Evolutionary conservation across 2,113 vertebrate species (phyloP).

Genomic region (Blennius ocellaris): DNA sequence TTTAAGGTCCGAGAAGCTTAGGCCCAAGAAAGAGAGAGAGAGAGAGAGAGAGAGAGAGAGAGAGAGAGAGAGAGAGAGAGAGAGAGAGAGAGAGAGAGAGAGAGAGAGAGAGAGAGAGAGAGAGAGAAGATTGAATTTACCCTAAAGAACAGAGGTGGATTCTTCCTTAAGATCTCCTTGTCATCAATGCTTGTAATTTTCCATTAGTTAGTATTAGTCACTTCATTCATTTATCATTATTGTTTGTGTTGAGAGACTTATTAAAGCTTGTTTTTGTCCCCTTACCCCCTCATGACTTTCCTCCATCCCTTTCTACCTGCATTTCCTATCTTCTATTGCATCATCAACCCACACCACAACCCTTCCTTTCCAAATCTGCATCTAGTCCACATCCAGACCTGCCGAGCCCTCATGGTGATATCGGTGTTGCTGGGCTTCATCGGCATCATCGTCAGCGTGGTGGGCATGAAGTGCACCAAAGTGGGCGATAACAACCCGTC

Average conservation of each 20-base stretch:
- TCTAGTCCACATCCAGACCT: constrained; percentile 96
- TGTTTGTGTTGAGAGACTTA: constrained; percentile 14
- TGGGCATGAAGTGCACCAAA: constrained; percentile 98
- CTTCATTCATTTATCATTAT: constrained; percentile 39
- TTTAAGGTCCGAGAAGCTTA: constrained; percentile 36
- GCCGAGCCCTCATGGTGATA: constrained; percentile 95
- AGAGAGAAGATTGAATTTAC: too few relatives aligned
- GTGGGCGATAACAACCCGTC: constrained; percentile 94
- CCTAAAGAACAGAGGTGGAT: too few relatives aligned
- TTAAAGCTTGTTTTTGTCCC: constrained; percentile 24
- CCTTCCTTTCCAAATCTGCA: constrained; percentile 32
- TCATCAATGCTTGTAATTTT: too few relatives aligned
- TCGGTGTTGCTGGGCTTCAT: constrained; percentile 95
- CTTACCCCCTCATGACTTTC: constrained; percentile 15
- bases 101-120: too few relatives aligned
- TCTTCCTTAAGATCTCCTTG: too few relatives aligned
- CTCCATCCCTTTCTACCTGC: not conserved
- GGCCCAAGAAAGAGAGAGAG: not conserved
- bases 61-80: too few relatives aligned
- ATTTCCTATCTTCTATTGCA: not conserved
- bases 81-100: too few relatives aligned
- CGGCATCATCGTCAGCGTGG: constrained; percentile 91
- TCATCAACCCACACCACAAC: constrained; percentile 1
- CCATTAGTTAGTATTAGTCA: too few relatives aligned
- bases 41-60: too few relatives aligned